Conservation (phyloP, 1,140 invertebrate species). For the Diuraphis noxia region DNA sequence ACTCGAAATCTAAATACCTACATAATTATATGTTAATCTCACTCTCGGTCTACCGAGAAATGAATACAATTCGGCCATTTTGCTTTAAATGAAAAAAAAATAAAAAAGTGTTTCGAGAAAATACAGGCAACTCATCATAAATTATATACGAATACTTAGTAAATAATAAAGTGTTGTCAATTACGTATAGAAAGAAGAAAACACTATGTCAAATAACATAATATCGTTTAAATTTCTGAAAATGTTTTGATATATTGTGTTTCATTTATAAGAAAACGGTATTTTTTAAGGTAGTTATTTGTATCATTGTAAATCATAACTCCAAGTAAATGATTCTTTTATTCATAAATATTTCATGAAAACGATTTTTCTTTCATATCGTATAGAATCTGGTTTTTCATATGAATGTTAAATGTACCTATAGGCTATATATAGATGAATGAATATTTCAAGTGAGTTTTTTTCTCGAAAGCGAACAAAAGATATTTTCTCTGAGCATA, state of each 20-base stretch:
- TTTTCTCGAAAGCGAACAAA: not conserved
- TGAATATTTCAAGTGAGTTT: not conserved
- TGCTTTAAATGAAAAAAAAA: too few species aligned
- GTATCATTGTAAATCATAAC: conserved; percentile 5
- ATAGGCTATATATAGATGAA: not conserved
- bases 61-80: not conserved
- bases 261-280: not conserved
- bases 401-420: not conserved
- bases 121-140: too few species aligned
- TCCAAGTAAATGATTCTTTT: not conserved
- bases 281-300: not conserved
- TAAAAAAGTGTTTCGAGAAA: too few species aligned
- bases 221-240: not conserved
- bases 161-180: not conserved
- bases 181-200: not conserved
- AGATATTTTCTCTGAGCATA: not conserved
- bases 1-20: not conserved
- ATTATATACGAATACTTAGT: too few species aligned
- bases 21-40: not conserved
- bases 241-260: not conserved
- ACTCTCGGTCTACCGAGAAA: not conserved
- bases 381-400: not conserved
- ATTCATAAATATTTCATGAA: conserved; percentile 28
- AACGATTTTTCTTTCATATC: conserved; percentile 7
- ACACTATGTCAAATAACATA: not conserved